Evolutionary conservation across 2,888 invertebrate species (phyloP), one percentile per base, ranked within the genome.

Genomic region (Papilio protenor): DNA sequence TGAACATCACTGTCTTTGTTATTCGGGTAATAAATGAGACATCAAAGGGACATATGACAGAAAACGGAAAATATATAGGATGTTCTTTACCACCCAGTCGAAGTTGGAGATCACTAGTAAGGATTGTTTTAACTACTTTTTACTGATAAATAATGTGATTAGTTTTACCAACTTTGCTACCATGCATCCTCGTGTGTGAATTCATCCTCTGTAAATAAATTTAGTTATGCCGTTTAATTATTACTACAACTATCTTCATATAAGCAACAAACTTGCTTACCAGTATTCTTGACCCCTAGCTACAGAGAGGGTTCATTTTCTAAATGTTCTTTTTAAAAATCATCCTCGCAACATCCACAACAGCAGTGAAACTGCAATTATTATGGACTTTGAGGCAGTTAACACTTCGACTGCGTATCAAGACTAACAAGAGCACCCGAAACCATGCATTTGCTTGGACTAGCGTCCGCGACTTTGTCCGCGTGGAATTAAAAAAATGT

Each of bases 91-190:
- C 40, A 40, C 3, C 8, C 8, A 40, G 8, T 1, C 40, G 40
- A 40, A 40, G 40, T 40, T 40, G 40, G 40, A 8, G 40, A 40
- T 40, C 8, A 1, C 40, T 40, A 8, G n/a, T 61, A 18, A 64
- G 18, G 8, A 1, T n/a, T 12, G 8, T 21, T 59, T 40, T 40
- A 40, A 64, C 33, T 64, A 64, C 64, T 10, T 64, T 18, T n/a
- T 2, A 40, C 18, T 64, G 40, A 64, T n/a, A 11, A 66, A 45
- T 40, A 45, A 66, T 40, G 18, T 40, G 2, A 66, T 40, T 66
- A 74, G 47, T 49, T 75, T 75, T 75, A 75, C 69, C 57, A 76
- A 71, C 70, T 59, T 70, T 59, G 45, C 76, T 57, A 57, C 76
- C 76, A 55, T 61, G 70, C 52, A 18, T 71, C 71, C 27, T 57